Evolutionary conservation across 2,113 vertebrate genomes (phyloP).

Genomic region (Cyanoramphus novaezelandiae): DNA sequence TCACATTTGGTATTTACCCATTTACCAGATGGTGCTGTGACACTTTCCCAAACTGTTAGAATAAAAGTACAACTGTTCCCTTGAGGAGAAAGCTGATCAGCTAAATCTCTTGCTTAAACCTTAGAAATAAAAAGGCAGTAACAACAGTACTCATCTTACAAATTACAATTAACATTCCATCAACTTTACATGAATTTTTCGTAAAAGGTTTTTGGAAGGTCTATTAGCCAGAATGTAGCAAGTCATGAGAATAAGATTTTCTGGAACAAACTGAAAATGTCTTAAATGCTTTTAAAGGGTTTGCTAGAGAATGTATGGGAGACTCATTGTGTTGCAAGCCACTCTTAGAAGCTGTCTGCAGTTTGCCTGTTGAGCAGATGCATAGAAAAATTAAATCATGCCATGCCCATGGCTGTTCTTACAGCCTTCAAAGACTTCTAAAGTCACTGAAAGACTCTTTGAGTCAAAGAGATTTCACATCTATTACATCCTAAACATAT

Average conservation of each 20-base stretch:
- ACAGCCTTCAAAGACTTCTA: neutral
- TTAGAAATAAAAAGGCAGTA: neutral
- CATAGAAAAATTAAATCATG: neutral
- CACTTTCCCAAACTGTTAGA: conserved; percentile 3
- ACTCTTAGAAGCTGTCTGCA: neutral
- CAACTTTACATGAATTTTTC: neutral
- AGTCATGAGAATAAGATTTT: neutral
- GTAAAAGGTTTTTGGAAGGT: neutral
- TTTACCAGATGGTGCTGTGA: neutral
- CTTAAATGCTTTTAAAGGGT: neutral
- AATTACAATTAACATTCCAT: neutral
- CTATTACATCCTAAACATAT: conserved; percentile 10
- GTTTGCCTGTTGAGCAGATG: neutral
- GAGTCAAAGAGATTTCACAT: conserved; percentile 45
- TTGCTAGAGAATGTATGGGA: neutral
- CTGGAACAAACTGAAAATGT: neutral
- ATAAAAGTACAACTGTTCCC: neutral
- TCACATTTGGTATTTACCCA: neutral
- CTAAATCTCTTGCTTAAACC: neutral
- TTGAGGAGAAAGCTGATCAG: neutral
- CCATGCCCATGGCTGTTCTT: neutral
- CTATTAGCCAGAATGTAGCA: neutral
- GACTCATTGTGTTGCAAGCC: neutral
- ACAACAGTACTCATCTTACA: neutral
- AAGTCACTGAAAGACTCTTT: neutral